phyloP scores from a whole-genome alignment of 1,140 invertebrate species.

The Apis cerana region DNA sequence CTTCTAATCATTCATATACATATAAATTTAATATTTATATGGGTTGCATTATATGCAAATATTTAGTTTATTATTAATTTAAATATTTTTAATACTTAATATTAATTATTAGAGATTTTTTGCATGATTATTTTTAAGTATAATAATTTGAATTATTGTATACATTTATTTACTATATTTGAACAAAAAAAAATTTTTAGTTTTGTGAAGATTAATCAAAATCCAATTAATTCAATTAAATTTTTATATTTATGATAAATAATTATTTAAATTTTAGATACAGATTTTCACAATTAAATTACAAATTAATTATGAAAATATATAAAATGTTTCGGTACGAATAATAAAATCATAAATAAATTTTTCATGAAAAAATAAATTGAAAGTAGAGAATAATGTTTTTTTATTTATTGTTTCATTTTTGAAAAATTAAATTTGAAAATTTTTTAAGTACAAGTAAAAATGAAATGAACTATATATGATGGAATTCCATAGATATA shows the following conservation, averaged over 20 bases:
- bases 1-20: slow-evolving; percentile 2
- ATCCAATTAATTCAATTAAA: not conserved
- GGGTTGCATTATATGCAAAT: not conserved
- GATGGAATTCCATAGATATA: too few relatives aligned
- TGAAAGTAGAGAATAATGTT: too few relatives aligned
- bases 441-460: too few relatives aligned
- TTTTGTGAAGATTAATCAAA: not conserved
- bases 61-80: not conserved
- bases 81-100: not conserved
- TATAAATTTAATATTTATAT: not conserved
- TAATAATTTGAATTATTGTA: not conserved
- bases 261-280: slow-evolving; percentile 4
- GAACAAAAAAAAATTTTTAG: not conserved
- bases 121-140: not conserved
- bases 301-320: not conserved
- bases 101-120: not conserved
- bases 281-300: not conserved
- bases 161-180: not conserved
- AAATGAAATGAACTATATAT: too few relatives aligned
- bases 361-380: too few relatives aligned
- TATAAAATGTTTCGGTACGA: too few relatives aligned
- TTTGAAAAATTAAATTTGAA: too few relatives aligned
- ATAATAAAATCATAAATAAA: too few relatives aligned
- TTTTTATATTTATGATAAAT: slow-evolving; percentile 20
- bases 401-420: too few relatives aligned